phyloP scores from a whole-genome alignment of 2,888 invertebrate species.

The Aleiodes alternator region DNA sequence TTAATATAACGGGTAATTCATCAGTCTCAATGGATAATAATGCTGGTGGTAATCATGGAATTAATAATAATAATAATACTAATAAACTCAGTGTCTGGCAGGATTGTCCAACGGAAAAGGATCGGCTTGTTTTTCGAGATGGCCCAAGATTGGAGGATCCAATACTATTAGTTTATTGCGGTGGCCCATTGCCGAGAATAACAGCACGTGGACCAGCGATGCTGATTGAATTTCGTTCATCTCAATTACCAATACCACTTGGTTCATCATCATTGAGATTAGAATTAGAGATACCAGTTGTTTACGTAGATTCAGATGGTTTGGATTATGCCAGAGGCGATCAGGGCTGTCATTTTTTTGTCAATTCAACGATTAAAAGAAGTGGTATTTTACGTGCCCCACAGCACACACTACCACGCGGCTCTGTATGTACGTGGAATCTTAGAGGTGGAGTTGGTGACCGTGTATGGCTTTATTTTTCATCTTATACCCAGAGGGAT shows the following conservation, averaged over 20 bases:
- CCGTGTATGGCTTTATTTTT: conserved; percentile 91
- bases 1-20: conserved; percentile 27
- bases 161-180: conserved; percentile 90
- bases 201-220: conserved; percentile 86
- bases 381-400: conserved; percentile 87
- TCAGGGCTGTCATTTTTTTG: conserved; percentile 71
- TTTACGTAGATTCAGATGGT: conserved; percentile 92
- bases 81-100: conserved; percentile 84
- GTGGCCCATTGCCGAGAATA: conserved; percentile 89
- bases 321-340: conserved; percentile 85
- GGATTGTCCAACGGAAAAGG: conserved; percentile 88
- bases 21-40: conserved; percentile 5
- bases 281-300: conserved; percentile 90
- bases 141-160: conserved; percentile 89
- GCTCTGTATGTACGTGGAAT: conserved; percentile 91
- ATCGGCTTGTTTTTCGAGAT: conserved; percentile 91
- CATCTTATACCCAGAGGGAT: conserved; percentile 89
- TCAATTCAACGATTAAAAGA: conserved; percentile 79
- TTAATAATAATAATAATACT: conserved; percentile 34
- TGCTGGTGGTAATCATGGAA: conserved; percentile 9
- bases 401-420: conserved; percentile 89
- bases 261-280: conserved; percentile 85
- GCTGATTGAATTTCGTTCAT: conserved; percentile 92
- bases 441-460: conserved; percentile 88
- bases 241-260: conserved; percentile 88